A percentile compares a stretch with the other conserved stretches of the same genome.
phyloP scores from a whole-genome alignment of 2,113 vertebrate genomes.

The Colius striatus region DNA sequence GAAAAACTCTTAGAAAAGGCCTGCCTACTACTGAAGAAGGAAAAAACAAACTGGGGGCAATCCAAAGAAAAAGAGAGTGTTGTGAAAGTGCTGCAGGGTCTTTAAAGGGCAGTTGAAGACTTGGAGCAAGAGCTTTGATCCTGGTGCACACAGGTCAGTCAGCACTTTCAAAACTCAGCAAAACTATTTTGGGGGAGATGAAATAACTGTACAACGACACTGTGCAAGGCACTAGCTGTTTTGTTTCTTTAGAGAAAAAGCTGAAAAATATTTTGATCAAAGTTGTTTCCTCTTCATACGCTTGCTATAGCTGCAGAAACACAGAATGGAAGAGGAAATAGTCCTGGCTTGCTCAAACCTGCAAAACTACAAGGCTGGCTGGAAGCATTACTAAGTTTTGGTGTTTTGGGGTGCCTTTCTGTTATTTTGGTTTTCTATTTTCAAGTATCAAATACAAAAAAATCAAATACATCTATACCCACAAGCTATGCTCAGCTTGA shows the following conservation, averaged over 20 bases:
- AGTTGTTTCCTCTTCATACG: not conserved
- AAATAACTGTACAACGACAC: not conserved
- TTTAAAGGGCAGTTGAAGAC: not conserved
- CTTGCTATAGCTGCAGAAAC: not conserved
- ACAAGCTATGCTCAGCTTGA: not conserved
- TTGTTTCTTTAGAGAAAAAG: conserved; percentile 1
- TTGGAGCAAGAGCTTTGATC: not conserved
- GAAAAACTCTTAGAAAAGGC: conserved; percentile 19
- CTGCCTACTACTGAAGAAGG: not conserved
- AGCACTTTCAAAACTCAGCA: not conserved
- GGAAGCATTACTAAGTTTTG: not conserved
- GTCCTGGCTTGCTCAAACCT: not conserved
- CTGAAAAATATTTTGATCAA: conserved; percentile 18
- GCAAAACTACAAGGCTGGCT: not conserved
- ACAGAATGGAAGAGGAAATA: not conserved
- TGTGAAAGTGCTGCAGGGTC: not conserved
- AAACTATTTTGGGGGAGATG: not conserved
- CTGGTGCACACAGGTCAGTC: not conserved
- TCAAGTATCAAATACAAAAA: not conserved
- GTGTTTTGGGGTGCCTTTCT: not conserved
- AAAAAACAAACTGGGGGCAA: not conserved
- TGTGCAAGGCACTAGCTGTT: not conserved
- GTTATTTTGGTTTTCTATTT: not conserved
- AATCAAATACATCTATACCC: not conserved
- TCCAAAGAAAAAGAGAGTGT: not conserved